Evolutionary conservation across 2,113 vertebrate genomes (phyloP).

Genomic region (Aldabrachelys gigantea): DNA sequence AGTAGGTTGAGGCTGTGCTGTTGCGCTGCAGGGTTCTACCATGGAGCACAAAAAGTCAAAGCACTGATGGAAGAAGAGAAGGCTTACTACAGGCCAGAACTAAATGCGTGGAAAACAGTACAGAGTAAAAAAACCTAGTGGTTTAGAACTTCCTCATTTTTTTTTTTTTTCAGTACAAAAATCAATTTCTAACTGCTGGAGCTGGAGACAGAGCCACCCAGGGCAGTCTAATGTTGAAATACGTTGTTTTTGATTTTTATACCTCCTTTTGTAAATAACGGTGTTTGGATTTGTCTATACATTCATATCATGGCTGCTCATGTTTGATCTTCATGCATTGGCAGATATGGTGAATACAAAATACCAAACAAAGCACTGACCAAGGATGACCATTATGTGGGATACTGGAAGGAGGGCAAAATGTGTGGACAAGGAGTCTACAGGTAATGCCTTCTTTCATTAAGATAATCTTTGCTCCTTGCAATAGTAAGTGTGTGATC

Average conservation of each 20-base stretch:
- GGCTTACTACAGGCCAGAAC: background rate
- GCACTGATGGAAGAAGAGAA: background rate
- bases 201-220: background rate
- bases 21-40: no score
- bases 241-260: background rate
- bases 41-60: background rate
- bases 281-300: background rate
- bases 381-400: slow-evolving; percentile 92
- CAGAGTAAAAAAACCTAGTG: background rate
- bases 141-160: background rate
- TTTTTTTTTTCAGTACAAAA: background rate
- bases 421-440: slow-evolving; percentile 94
- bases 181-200: background rate
- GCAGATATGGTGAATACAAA: slow-evolving; percentile 90
- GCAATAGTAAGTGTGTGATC: background rate
- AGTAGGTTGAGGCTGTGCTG: background rate
- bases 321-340: slow-evolving; percentile 1
- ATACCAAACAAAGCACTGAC: slow-evolving; percentile 87
- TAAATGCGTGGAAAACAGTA: background rate
- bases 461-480: background rate
- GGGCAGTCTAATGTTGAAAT: background rate
- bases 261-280: background rate
- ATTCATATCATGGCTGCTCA: background rate
- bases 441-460: slow-evolving; percentile 78
- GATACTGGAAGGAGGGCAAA: slow-evolving; percentile 95